Evolutionary conservation across 2,888 invertebrate species (phyloP).

Genomic region (Pterostichus madidus): DNA sequence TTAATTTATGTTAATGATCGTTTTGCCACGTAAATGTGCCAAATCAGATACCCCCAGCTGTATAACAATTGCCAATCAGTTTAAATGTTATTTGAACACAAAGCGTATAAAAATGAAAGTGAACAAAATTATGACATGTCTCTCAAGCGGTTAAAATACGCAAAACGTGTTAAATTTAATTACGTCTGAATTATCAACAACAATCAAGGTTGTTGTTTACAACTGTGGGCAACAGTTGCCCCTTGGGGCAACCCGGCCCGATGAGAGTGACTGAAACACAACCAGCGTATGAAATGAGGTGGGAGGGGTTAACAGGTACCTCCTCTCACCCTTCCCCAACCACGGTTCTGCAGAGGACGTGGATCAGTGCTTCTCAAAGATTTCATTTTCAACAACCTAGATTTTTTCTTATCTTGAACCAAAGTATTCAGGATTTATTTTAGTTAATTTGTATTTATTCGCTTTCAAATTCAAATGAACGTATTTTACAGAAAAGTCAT

Average conservation of each 20-base stretch:
- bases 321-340: conserved; percentile 62
- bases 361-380: too few species aligned
- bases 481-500: too few species aligned
- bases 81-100: not conserved
- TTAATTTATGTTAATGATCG: not conserved
- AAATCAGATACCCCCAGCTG: not conserved
- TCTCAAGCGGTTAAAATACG: not conserved
- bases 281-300: too few species aligned
- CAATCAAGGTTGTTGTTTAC: conserved; percentile 45
- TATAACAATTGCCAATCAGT: not conserved
- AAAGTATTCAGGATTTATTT: too few species aligned
- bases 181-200: conserved; percentile 51
- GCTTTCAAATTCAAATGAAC: too few species aligned
- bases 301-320: conserved; percentile 24
- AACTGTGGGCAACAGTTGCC: conserved; percentile 40
- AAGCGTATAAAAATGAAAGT: conserved; percentile 29
- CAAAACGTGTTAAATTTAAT: conserved; percentile 41
- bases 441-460: too few species aligned
- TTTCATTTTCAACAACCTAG: too few species aligned
- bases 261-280: not conserved
- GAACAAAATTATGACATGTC: not conserved
- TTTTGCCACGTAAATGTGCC: not conserved
- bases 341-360: conserved; percentile 70
- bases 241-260: not conserved
- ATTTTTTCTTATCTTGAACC: too few species aligned